phyloP scores from a whole-genome alignment of 1,140 invertebrate species.

The Bombyx mori region DNA sequence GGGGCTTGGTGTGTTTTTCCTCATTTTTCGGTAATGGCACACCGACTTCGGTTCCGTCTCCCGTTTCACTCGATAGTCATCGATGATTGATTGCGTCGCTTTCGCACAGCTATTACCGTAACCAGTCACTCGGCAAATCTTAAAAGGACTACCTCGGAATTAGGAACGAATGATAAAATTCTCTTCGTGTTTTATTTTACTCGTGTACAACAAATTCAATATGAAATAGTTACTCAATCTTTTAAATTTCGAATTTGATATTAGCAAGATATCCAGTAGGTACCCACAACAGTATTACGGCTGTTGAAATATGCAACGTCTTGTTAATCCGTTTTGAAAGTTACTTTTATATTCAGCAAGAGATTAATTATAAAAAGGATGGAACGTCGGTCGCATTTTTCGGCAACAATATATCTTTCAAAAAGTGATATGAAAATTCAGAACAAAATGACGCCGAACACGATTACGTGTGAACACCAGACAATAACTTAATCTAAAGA shows the following conservation, averaged over 20 bases:
- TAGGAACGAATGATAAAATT: conserved; percentile 13
- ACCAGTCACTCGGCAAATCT: conserved; percentile 29
- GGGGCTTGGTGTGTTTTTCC: too few relatives aligned
- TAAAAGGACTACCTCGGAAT: conserved; percentile 20
- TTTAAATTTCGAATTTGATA: too few relatives aligned
- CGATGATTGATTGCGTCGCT: conserved; percentile 26
- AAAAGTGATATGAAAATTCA: too few relatives aligned
- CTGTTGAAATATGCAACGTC: conserved; percentile 17
- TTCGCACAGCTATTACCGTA: conserved; percentile 27
- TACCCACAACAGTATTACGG: neutral
- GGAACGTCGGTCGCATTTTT: neutral
- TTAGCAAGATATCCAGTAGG: too few relatives aligned
- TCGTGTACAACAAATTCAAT: neutral
- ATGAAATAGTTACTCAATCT: too few relatives aligned
- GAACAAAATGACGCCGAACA: too few relatives aligned
- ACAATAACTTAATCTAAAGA: too few relatives aligned
- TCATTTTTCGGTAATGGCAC: conserved; percentile 18
- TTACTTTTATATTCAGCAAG: conserved; percentile 16
- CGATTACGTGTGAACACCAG: too few relatives aligned
- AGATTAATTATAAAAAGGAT: conserved; percentile 6
- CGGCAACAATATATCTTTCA: too few relatives aligned
- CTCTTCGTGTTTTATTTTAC: neutral
- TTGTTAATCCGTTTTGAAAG: conserved; percentile 19
- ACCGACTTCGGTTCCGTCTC: conserved; percentile 13
- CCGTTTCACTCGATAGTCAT: conserved; percentile 22